Percentiles rank a stretch among this genome's conserved stretches.
phyloP scores from a whole-genome alignment of 1,140 invertebrate species.

The Monochamus saltuarius region DNA sequence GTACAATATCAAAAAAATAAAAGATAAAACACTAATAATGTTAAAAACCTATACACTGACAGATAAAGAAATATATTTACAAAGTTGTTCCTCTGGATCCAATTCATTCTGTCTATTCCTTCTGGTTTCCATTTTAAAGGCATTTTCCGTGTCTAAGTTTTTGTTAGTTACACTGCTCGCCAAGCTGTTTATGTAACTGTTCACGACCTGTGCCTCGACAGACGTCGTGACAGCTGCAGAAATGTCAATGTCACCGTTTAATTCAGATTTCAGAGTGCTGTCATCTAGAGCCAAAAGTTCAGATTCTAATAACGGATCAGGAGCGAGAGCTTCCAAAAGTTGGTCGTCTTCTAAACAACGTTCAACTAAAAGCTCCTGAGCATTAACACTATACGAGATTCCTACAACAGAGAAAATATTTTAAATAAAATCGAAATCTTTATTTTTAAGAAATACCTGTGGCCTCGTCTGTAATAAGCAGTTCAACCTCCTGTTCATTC shows the following conservation, averaged over 20 bases:
- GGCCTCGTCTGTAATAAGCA: slow-evolving; percentile 50
- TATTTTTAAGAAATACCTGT: slow-evolving; percentile 37
- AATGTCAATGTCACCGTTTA: slow-evolving; percentile 27
- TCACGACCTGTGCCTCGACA: slow-evolving; percentile 25
- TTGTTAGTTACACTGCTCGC: slow-evolving; percentile 4
- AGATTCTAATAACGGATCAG: slow-evolving; percentile 42
- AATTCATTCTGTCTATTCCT: slow-evolving; percentile 25
- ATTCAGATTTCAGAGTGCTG: slow-evolving; percentile 42
- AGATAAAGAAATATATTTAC: slow-evolving; percentile 27
- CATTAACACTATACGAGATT: slow-evolving; percentile 45
- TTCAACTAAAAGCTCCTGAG: slow-evolving; percentile 45
- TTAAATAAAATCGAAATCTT: background rate
- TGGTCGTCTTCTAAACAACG: slow-evolving; percentile 44
- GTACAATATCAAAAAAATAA: no score
- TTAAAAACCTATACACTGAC: no score
- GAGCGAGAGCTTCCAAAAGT: slow-evolving; percentile 39
- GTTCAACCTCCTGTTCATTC: slow-evolving; percentile 46
- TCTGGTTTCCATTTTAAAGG: slow-evolving; percentile 28
- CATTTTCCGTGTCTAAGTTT: slow-evolving; percentile 8
- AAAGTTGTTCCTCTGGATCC: slow-evolving; percentile 37
- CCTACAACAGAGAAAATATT: slow-evolving; percentile 24
- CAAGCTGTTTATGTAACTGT: slow-evolving; percentile 33
- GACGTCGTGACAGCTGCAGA: slow-evolving; percentile 5
- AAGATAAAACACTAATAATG: no score
- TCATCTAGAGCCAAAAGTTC: slow-evolving; percentile 45